phyloP scores from a whole-genome alignment of 2,113 vertebrate genomes.

The Pelecanus crispus region DNA sequence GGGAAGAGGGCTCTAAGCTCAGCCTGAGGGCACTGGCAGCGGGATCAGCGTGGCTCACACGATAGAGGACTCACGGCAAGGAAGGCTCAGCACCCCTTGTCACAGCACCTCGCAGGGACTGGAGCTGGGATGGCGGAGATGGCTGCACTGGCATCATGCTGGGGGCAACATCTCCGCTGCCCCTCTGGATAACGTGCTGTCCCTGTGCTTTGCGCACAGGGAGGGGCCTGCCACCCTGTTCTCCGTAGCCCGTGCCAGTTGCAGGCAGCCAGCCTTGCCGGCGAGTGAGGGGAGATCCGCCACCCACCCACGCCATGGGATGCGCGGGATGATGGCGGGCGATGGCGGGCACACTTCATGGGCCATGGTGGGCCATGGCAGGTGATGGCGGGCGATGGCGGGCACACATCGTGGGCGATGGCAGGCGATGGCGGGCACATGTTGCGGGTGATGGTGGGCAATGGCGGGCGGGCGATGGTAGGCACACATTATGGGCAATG shows the following conservation, averaged over 20 bases:
- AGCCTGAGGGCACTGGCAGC: not conserved
- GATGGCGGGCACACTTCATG: too few species aligned
- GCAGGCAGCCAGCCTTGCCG: fast-evolving
- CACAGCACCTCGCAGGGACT: not conserved
- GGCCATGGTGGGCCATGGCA: too few species aligned
- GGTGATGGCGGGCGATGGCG: too few species aligned
- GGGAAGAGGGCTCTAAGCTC: not conserved
- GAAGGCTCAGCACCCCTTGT: not conserved
- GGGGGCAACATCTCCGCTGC: fast-evolving
- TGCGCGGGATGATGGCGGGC: not conserved
- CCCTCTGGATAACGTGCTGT: fast-evolving
- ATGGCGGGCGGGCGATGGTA: too few species aligned
- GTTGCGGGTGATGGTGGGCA: too few species aligned
- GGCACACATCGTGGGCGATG: too few species aligned
- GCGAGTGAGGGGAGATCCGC: fast-evolving
- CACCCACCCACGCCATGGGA: fast-evolving
- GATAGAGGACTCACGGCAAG: fast-evolving
- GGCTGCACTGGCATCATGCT: not conserved
- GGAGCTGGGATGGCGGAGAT: not conserved
- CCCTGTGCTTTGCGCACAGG: fast-evolving
- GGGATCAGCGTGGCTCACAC: fast-evolving
- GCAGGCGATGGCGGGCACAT: too few species aligned
- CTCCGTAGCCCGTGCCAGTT: fast-evolving
- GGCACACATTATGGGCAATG: too few species aligned
- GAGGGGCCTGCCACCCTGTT: not conserved